Percentiles rank a stretch among this genome's conserved stretches.
phyloP scores from a whole-genome alignment of 2,797 vertebrate species.

The Glossophaga mutica region DNA sequence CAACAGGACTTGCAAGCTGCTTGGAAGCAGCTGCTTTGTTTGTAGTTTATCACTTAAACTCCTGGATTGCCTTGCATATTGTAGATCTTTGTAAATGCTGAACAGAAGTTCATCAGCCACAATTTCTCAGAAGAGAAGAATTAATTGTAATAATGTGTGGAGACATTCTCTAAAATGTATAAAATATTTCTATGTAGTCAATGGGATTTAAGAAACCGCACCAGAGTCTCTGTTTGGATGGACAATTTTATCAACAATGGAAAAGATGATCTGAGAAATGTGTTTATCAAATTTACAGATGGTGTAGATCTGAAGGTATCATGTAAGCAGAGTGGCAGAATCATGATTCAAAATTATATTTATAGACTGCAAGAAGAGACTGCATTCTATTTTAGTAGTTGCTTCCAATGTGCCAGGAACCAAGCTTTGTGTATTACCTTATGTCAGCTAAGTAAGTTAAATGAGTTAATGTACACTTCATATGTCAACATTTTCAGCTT shows the following conservation, averaged over 20 bases:
- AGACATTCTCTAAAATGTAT: background rate
- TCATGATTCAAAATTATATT: conserved; percentile 51
- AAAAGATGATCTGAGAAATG: conserved; percentile 9
- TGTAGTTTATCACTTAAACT: background rate
- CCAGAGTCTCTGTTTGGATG: background rate
- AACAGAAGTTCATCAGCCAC: background rate
- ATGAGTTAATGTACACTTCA: background rate
- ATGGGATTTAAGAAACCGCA: background rate
- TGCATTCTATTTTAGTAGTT: conserved; percentile 43
- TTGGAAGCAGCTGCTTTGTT: background rate
- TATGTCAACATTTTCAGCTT: background rate
- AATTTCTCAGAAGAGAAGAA: background rate
- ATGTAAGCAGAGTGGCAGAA: conserved; percentile 14
- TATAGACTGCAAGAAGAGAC: conserved; percentile 45
- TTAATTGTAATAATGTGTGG: background rate
- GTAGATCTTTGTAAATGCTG: background rate
- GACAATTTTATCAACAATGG: conserved; percentile 14
- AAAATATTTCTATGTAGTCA: background rate
- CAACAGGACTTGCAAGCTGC: background rate
- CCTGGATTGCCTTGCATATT: background rate
- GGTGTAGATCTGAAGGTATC: background rate
- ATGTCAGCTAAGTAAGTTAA: background rate
- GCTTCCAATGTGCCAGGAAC: background rate
- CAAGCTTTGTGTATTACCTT: background rate
- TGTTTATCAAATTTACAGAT: conserved; percentile 56